Evolutionary conservation across 2,113 vertebrate genomes (phyloP).

Genomic region (Hylia prasina): DNA sequence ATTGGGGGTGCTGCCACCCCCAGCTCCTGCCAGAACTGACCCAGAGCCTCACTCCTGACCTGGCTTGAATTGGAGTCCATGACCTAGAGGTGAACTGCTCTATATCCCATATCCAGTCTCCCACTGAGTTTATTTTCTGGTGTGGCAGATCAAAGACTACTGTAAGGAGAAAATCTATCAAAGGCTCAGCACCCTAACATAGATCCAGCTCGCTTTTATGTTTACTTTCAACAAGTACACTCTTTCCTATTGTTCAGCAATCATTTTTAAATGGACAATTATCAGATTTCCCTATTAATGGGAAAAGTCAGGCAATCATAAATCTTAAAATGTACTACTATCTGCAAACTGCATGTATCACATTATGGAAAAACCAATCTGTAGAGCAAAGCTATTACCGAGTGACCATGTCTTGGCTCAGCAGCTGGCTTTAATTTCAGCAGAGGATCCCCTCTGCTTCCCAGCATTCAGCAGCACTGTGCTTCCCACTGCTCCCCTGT

Average conservation of each 20-base stretch:
- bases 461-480: background rate
- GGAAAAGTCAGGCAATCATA: background rate
- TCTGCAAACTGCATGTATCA: background rate
- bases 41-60: background rate
- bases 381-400: background rate
- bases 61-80: background rate
- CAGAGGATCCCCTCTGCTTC: background rate
- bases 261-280: constrained; percentile 5
- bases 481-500: background rate
- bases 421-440: background rate
- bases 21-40: background rate
- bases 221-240: background rate
- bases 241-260: constrained; percentile 1
- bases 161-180: constrained; percentile 37
- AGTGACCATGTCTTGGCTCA: background rate
- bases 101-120: constrained; percentile 15
- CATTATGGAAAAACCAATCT: background rate
- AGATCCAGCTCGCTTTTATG: background rate
- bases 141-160: constrained; percentile 42
- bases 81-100: constrained; percentile 31
- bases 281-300: constrained; percentile 15
- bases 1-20: accelerated
- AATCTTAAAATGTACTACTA: background rate
- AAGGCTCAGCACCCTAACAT: constrained; percentile 5
- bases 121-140: constrained; percentile 41